Percentiles rank a stretch among this genome's conserved stretches.
Evolutionary conservation across 1,140 invertebrate genomes (phyloP).

Genomic region (Lepidurus arcticus): DNA sequence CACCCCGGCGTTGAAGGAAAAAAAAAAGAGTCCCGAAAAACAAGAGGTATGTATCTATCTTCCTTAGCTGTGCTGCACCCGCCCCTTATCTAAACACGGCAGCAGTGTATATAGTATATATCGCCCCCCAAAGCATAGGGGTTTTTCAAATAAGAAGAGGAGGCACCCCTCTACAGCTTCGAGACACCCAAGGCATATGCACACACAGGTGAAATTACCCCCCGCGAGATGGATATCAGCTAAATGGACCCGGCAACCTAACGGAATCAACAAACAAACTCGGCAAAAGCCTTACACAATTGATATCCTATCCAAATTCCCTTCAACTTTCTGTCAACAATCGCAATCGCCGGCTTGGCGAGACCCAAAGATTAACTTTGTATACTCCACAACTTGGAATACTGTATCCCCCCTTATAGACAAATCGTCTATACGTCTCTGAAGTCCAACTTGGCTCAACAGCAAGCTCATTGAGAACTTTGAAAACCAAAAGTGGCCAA

Average conservation of each 20-base stretch:
- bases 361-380: not conserved
- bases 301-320: not conserved
- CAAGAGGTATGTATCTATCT: not conserved
- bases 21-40: conserved; percentile 1
- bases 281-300: not conserved
- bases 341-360: not conserved
- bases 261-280: conserved; percentile 13
- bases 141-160: not conserved
- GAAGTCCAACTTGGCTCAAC: no score
- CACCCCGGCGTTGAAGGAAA: not conserved
- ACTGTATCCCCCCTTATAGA: no score
- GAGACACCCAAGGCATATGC: conserved; percentile 16
- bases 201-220: conserved; percentile 21
- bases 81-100: not conserved
- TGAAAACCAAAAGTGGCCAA: not conserved
- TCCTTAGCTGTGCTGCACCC: not conserved
- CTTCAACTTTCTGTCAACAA: not conserved
- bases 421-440: no score
- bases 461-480: no score
- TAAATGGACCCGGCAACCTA: conserved; percentile 21
- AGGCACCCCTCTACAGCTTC: not conserved
- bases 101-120: not conserved
- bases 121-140: not conserved
- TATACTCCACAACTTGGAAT: not conserved
- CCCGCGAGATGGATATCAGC: conserved; percentile 20